These are phyloP conservation scores for Heliopora coerulea DNA, from an alignment of 92 coral and sea anemone genomes.

Conservation along the genomic window DNA sequence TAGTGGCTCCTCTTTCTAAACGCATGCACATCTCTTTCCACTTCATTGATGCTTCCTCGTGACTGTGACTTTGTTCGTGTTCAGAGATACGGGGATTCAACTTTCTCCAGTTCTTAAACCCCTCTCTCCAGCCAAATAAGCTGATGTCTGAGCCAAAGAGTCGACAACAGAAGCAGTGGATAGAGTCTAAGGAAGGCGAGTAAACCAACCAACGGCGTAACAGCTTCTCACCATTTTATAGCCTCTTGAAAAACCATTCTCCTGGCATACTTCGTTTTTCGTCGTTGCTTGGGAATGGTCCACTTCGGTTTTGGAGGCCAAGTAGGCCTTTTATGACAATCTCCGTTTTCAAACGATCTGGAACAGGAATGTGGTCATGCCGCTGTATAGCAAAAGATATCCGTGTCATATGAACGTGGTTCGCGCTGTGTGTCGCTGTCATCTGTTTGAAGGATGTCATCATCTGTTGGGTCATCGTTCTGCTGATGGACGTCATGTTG, in stretches of 20 bases:
- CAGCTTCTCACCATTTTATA: background rate
- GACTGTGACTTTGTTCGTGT: background rate
- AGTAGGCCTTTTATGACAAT: background rate
- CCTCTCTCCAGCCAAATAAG: background rate
- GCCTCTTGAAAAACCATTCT: background rate
- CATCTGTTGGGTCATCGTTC: no score
- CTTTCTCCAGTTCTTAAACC: background rate
- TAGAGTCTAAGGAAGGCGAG: background rate
- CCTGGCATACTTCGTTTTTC: background rate
- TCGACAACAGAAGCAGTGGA: background rate
- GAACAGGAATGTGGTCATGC: no score
- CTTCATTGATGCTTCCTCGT: background rate
- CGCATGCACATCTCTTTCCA: background rate
- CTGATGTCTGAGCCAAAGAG: background rate
- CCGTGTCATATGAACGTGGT: no score
- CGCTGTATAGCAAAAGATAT: no score
- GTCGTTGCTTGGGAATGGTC: background rate
- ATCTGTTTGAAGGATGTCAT: no score
- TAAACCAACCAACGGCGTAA: background rate
- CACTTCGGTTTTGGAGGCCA: background rate
- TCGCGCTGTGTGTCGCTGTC: no score
- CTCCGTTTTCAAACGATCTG: no score
- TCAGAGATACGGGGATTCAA: background rate
- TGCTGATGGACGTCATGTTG: no score
- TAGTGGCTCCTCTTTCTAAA: background rate